A percentile compares a stretch with the other conserved stretches of the same genome.
Evolutionary conservation across 1,140 invertebrate species (phyloP).

Genomic region (Heliothis subflexa): DNA sequence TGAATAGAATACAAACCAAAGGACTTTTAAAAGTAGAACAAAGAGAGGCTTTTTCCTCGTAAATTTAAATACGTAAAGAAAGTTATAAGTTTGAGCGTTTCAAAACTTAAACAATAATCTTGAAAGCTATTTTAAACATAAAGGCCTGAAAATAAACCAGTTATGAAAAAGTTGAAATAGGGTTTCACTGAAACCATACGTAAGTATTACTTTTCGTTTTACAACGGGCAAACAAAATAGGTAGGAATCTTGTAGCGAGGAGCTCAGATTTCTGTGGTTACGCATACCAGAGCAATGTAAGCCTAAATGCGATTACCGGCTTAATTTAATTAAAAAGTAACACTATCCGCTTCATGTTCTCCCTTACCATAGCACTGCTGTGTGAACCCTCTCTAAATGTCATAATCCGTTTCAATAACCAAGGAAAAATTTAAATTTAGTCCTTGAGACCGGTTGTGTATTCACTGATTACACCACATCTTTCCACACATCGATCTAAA

Average conservation of each 20-base stretch:
- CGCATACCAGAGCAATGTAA: conserved; percentile 2
- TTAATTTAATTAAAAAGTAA: conserved; percentile 21
- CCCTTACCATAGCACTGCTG: too few species aligned
- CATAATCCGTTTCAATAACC: too few species aligned
- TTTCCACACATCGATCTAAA: too few species aligned
- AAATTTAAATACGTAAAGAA: background rate
- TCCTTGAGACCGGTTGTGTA: background rate
- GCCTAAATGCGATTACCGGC: background rate
- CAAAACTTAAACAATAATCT: conserved; percentile 3
- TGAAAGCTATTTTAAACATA: conserved; percentile 1
- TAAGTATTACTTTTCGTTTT: conserved; percentile 23
- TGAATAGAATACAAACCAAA: too few species aligned
- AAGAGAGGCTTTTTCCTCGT: background rate
- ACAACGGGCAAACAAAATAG: background rate
- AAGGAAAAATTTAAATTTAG: too few species aligned
- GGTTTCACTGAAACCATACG: conserved; percentile 16
- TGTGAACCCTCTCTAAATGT: too few species aligned
- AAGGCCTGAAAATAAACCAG: background rate
- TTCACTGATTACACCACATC: too few species aligned
- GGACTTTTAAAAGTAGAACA: too few species aligned
- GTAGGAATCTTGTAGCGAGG: conserved; percentile 2
- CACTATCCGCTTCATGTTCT: background rate
- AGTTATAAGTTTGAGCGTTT: background rate
- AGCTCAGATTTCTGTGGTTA: conserved; percentile 27
- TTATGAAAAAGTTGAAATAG: background rate